A percentile compares a stretch with the other conserved stretches of the same genome.
Evolutionary conservation across 2,888 invertebrate genomes (phyloP).

Genomic region (Synanthedon formicaeformis): DNA sequence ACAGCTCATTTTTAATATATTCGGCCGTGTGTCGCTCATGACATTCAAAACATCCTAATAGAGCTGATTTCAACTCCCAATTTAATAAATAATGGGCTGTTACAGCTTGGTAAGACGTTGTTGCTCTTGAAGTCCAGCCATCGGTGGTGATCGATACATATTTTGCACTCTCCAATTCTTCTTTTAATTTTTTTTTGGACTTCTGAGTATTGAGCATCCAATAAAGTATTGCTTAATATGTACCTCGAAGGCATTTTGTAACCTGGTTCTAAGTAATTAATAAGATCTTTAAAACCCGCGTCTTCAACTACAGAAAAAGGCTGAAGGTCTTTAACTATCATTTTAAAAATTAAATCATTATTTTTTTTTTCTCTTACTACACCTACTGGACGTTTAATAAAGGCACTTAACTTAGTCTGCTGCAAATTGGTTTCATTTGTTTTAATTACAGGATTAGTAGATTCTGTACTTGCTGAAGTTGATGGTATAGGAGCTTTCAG

Average conservation of each 20-base stretch:
- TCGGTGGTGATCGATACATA: conserved; percentile 12
- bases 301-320: conserved; percentile 15
- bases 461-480: too few species aligned
- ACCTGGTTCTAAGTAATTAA: conserved; percentile 14
- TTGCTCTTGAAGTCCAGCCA: conserved; percentile 11
- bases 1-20: conserved; percentile 10
- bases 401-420: too few species aligned
- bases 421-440: too few species aligned
- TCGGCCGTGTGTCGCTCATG: conserved; percentile 7
- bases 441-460: too few species aligned
- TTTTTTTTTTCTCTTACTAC: too few species aligned
- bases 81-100: too few species aligned
- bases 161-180: conserved; percentile 4
- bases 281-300: conserved; percentile 3
- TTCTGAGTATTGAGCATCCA: conserved; percentile 10
- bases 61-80: conserved; percentile 8
- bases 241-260: conserved; percentile 15
- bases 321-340: conserved; percentile 11
- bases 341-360: background rate
- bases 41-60: too few species aligned
- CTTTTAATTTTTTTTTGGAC: conserved; percentile 9
- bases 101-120: too few species aligned
- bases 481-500: too few species aligned
- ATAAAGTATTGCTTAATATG: conserved; percentile 12
- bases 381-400: too few species aligned